These are phyloP conservation scores for Phocoena phocoena DNA, from an alignment of 2,113 vertebrate species.

Conservation along the genomic window DNA sequence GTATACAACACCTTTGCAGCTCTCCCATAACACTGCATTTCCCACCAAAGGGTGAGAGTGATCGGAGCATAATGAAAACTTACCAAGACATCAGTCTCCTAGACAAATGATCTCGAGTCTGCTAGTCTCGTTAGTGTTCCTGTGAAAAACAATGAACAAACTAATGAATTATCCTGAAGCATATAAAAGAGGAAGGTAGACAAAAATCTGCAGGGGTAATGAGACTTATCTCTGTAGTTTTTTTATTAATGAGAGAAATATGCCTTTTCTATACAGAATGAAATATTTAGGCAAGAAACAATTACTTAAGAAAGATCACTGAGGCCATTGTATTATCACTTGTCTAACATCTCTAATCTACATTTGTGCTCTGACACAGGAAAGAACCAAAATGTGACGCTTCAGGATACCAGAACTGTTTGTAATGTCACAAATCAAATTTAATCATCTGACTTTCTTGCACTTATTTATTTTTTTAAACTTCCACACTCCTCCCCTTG, in stretches of 20 bases:
- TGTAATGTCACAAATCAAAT: conserved; percentile 51
- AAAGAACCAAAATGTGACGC: conserved; percentile 37
- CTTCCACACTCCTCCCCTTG: neutral
- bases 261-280: conserved; percentile 24
- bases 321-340: conserved; percentile 14
- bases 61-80: neutral
- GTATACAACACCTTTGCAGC: neutral
- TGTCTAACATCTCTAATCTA: conserved; percentile 51
- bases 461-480: neutral
- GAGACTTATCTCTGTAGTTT: conserved; percentile 29
- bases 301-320: conserved; percentile 44
- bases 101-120: conserved; percentile 51
- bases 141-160: conserved; percentile 53
- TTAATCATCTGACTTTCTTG: conserved; percentile 29
- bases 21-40: neutral
- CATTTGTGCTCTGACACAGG: conserved; percentile 16
- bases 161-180: conserved; percentile 49
- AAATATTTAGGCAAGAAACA: conserved; percentile 44
- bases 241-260: conserved; percentile 48
- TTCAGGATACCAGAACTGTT: conserved; percentile 17
- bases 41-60: neutral
- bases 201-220: conserved; percentile 8
- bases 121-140: conserved; percentile 14
- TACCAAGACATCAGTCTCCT: neutral
- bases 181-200: conserved; percentile 48